A percentile compares a stretch with the other conserved stretches of the same genome.
phyloP scores from a whole-genome alignment of 2,888 invertebrate genomes.

The Tolmerus cingulatus region DNA sequence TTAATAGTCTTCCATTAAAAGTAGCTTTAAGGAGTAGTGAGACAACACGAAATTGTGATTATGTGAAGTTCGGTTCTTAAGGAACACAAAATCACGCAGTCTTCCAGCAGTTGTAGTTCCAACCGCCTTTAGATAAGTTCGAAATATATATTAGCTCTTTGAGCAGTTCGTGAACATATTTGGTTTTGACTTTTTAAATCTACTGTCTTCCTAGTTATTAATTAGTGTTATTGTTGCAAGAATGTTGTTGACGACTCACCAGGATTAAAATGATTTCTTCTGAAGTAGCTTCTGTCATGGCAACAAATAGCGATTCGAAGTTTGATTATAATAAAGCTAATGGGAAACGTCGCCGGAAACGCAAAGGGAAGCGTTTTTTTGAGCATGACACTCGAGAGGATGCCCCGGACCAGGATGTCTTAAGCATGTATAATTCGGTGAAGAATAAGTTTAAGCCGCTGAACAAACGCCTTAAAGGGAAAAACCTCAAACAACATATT shows the following conservation, averaged over 20 bases:
- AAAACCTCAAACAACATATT: not conserved
- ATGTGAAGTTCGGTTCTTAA: constrained; percentile 3
- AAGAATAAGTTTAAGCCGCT: constrained; percentile 61
- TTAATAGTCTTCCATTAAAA: constrained; percentile 15
- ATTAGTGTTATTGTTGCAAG: not conserved
- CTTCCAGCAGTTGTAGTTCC: constrained; percentile 59
- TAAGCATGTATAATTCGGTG: constrained; percentile 55
- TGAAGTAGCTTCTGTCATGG: constrained; percentile 42
- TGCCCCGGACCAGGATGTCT: not conserved
- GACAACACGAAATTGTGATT: not conserved
- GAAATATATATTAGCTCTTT: not conserved
- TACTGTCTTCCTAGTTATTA: constrained; percentile 41
- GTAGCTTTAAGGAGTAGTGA: constrained; percentile 8
- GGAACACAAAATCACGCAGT: constrained; percentile 64
- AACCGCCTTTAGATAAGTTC: constrained; percentile 37
- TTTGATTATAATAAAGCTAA: not conserved
- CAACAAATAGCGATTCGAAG: not conserved
- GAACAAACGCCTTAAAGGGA: constrained; percentile 49
- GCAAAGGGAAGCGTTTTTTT: constrained; percentile 47
- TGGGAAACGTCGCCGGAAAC: constrained; percentile 34
- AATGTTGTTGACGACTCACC: not conserved
- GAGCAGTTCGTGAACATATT: not conserved
- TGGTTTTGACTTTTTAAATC: constrained; percentile 12
- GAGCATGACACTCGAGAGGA: constrained; percentile 50
- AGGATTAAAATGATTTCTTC: constrained; percentile 56